Percentiles rank a stretch among this genome's conserved stretches.
Conservation (phyloP, 2,888 invertebrate genomes). For the Pilophorus perplexus region DNA sequence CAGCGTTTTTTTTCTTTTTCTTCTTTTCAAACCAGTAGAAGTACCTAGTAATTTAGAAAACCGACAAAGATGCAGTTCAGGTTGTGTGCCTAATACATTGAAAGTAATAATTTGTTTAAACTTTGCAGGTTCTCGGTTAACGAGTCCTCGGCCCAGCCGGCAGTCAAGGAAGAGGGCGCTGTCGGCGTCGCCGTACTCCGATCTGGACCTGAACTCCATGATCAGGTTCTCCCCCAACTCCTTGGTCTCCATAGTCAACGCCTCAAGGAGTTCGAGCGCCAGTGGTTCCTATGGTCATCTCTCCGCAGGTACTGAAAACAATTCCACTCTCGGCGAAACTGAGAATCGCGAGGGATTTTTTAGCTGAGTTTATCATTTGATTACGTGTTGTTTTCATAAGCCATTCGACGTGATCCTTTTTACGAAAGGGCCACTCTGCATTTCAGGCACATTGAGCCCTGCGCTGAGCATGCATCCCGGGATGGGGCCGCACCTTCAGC, state of each 20-base stretch:
- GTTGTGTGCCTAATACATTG: too few relatives aligned
- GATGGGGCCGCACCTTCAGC: constrained; percentile 66
- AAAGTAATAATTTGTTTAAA: too few relatives aligned
- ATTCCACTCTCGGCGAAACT: too few relatives aligned
- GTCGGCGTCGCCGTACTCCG: constrained; percentile 92
- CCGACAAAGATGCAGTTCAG: too few relatives aligned
- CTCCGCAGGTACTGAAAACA: constrained; percentile 60
- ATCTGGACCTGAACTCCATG: constrained; percentile 92
- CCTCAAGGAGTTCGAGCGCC: constrained; percentile 77
- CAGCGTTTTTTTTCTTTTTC: not conserved
- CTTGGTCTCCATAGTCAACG: constrained; percentile 75
- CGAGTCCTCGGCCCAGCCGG: constrained; percentile 65
- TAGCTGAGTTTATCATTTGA: not conserved
- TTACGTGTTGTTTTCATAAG: not conserved
- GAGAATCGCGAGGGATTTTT: too few relatives aligned
- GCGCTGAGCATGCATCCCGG: constrained; percentile 67
- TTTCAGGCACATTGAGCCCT: constrained; percentile 73
- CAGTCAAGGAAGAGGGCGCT: constrained; percentile 86
- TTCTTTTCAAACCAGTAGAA: too few relatives aligned
- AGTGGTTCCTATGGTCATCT: constrained; percentile 96
- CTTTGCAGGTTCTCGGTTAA: constrained; percentile 66
- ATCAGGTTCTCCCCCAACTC: constrained; percentile 66
- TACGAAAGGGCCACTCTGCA: constrained; percentile 45
- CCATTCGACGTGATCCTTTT: constrained; percentile 13
- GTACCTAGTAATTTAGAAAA: too few relatives aligned